Percentiles rank a stretch among this genome's conserved stretches.
phyloP scores from a whole-genome alignment of 2,113 vertebrate species.

The Craseonycteris thonglongyai region DNA sequence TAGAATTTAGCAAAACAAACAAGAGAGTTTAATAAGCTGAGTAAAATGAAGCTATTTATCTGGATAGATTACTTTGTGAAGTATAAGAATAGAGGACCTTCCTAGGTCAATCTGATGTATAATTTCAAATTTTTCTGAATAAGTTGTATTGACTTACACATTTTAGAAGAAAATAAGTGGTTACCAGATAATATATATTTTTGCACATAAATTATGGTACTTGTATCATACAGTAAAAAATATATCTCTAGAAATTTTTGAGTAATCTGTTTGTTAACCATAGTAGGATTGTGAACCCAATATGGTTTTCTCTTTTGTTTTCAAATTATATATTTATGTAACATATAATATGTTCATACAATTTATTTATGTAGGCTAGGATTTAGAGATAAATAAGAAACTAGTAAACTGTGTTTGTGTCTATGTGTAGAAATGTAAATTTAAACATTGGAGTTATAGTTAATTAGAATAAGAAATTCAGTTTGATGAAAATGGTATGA shows the following conservation, averaged over 20 bases:
- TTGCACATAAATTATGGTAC: neutral
- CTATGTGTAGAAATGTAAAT: neutral
- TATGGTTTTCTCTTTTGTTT: neutral
- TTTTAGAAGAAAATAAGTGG: slow-evolving; percentile 18
- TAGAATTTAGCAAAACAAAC: neutral
- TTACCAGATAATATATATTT: neutral
- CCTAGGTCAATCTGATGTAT: neutral
- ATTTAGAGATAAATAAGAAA: neutral
- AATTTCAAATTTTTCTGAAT: slow-evolving; percentile 1
- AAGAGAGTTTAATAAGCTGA: slow-evolving; percentile 11
- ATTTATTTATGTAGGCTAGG: neutral
- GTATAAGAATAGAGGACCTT: neutral
- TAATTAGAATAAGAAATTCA: slow-evolving; percentile 22
- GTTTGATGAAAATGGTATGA: neutral
- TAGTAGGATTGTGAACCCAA: neutral
- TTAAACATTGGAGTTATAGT: neutral
- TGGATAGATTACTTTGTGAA: neutral
- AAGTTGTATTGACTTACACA: neutral
- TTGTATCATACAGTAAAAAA: neutral
- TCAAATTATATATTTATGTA: neutral
- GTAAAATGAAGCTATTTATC: neutral
- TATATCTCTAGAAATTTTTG: neutral
- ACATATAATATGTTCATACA: neutral
- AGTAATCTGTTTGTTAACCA: neutral
- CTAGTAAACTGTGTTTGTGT: neutral